Percentiles rank a stretch among this genome's conserved stretches.
phyloP scores from a whole-genome alignment of 2,113 vertebrate species.

The Peromyscus polionotus region DNA sequence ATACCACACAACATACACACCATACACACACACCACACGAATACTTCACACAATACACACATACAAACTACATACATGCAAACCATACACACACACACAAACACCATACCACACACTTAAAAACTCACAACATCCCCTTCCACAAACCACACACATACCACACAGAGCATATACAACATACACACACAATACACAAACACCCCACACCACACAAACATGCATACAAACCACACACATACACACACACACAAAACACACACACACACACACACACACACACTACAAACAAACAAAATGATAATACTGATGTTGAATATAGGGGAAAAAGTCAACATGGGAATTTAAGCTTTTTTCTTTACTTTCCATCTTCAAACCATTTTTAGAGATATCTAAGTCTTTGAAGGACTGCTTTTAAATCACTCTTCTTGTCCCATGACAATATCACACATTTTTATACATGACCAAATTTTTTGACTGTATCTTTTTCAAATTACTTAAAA shows the following conservation, averaged over 20 bases:
- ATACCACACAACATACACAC: too few species aligned
- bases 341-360: neutral
- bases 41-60: too few species aligned
- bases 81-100: neutral
- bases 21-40: too few species aligned
- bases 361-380: neutral
- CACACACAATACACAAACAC: neutral
- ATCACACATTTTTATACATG: constrained; percentile 23
- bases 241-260: neutral
- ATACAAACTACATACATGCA: neutral
- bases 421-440: neutral
- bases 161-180: neutral
- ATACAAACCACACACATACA: neutral
- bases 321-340: neutral
- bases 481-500: constrained; percentile 48
- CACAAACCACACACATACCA: neutral
- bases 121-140: neutral
- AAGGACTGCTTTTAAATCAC: constrained; percentile 33
- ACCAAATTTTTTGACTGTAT: constrained; percentile 21
- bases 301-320: neutral
- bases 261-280: neutral
- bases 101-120: neutral
- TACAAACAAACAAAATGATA: neutral
- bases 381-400: neutral
- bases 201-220: neutral